These are phyloP conservation scores for Megalopta genalis DNA, from an alignment of 1,140 invertebrate genomes.

Conservation along the genomic window DNA sequence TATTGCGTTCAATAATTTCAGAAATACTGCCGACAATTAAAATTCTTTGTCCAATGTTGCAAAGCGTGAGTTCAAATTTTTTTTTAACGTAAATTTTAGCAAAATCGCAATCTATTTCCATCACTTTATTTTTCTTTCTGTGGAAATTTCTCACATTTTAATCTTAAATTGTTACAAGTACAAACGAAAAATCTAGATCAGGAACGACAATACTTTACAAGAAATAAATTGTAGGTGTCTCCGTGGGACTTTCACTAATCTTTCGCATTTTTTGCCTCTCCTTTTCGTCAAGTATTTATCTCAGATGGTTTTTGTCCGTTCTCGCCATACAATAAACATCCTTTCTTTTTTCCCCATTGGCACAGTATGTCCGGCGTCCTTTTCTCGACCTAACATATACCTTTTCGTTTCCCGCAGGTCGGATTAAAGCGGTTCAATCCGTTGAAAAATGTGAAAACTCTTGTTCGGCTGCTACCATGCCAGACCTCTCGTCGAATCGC, in stretches of 20 bases:
- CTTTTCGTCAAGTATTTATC: background rate
- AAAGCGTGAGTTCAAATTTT: too few species aligned
- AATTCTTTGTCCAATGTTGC: too few species aligned
- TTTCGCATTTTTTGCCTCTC: background rate
- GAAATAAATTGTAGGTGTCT: background rate
- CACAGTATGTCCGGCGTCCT: background rate
- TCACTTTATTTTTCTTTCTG: too few species aligned
- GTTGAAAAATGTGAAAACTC: conserved; percentile 40
- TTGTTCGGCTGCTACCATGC: background rate
- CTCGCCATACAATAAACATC: background rate
- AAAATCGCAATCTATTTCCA: too few species aligned
- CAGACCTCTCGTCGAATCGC: background rate
- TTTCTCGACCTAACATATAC: background rate
- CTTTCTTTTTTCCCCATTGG: background rate
- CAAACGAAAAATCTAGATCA: too few species aligned
- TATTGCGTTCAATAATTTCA: too few species aligned
- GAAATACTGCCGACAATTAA: too few species aligned
- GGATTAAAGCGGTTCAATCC: conserved; percentile 31
- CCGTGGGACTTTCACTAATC: background rate
- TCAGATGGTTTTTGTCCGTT: background rate
- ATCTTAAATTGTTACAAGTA: too few species aligned
- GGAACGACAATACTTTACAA: too few species aligned
- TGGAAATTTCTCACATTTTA: too few species aligned
- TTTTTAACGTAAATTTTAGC: too few species aligned
- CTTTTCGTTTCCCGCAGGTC: background rate